Percentiles rank a stretch among this genome's conserved stretches.
These are phyloP conservation scores for Diglossa cyanea DNA, from an alignment of 2,797 vertebrate genomes.

Conservation along the genomic window DNA sequence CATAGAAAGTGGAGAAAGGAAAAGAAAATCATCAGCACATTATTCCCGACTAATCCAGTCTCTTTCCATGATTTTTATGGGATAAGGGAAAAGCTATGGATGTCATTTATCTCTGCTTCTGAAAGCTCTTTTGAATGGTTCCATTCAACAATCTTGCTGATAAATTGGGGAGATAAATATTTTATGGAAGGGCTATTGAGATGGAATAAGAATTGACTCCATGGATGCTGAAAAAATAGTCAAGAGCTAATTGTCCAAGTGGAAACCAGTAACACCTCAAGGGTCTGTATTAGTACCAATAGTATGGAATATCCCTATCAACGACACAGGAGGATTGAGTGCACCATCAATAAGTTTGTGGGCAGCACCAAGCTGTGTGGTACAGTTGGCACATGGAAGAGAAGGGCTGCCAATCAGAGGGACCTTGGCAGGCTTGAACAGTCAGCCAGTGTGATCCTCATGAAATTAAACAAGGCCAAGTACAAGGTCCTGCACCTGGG, in stretches of 20 bases:
- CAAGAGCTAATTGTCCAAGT: neutral
- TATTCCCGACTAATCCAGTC: neutral
- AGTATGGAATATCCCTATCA: neutral
- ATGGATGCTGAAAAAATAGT: neutral
- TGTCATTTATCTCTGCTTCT: neutral
- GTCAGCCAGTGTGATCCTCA: neutral
- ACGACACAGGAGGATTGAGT: fast-evolving
- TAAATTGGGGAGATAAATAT: neutral
- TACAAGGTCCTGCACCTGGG: neutral
- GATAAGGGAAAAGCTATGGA: neutral
- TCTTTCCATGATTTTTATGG: neutral
- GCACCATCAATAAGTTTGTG: neutral
- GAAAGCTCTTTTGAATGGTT: neutral
- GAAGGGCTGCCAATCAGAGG: neutral
- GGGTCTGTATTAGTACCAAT: neutral
- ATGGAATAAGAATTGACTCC: neutral
- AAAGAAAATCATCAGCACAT: neutral
- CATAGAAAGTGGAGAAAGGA: neutral
- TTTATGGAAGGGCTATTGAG: neutral
- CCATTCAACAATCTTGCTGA: neutral
- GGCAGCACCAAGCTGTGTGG: neutral
- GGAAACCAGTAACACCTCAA: neutral
- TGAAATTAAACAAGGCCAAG: neutral
- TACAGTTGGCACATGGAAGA: fast-evolving
- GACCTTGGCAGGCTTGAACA: neutral